Evolutionary conservation across 2,113 vertebrate species (phyloP).

Genomic region (Catharus minimus): DNA sequence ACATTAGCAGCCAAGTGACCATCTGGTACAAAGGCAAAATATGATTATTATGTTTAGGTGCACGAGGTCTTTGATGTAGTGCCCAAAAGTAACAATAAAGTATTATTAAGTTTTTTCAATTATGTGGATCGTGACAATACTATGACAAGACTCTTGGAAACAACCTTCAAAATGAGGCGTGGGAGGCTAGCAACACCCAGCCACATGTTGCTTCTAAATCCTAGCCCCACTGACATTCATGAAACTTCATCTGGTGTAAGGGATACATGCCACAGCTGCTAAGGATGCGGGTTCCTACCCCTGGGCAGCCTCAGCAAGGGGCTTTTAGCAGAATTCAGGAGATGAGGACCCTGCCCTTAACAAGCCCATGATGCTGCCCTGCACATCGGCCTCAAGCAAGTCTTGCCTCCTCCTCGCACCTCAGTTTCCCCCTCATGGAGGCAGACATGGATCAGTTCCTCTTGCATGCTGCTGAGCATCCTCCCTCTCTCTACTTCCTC

Average conservation of each 20-base stretch:
- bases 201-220: not conserved
- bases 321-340: not conserved
- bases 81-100: not conserved
- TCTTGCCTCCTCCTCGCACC: not conserved
- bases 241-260: not conserved
- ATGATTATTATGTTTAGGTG: not conserved
- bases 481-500: not conserved
- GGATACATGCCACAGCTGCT: not conserved
- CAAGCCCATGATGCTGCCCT: not conserved
- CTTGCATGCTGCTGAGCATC: rapidly evolving
- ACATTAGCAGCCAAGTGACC: not conserved
- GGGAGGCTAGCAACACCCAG: not conserved
- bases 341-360: not conserved
- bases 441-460: not conserved
- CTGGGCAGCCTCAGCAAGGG: not conserved
- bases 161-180: not conserved
- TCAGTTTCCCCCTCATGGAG: not conserved
- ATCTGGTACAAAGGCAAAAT: conserved; percentile 19
- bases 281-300: rapidly evolving
- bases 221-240: not conserved
- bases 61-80: not conserved
- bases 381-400: rapidly evolving
- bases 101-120: not conserved
- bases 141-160: conserved; percentile 5
- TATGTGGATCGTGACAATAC: not conserved